Evolutionary conservation across 2,888 invertebrate species (phyloP).

Genomic region (Drosophila flavopinicola): DNA sequence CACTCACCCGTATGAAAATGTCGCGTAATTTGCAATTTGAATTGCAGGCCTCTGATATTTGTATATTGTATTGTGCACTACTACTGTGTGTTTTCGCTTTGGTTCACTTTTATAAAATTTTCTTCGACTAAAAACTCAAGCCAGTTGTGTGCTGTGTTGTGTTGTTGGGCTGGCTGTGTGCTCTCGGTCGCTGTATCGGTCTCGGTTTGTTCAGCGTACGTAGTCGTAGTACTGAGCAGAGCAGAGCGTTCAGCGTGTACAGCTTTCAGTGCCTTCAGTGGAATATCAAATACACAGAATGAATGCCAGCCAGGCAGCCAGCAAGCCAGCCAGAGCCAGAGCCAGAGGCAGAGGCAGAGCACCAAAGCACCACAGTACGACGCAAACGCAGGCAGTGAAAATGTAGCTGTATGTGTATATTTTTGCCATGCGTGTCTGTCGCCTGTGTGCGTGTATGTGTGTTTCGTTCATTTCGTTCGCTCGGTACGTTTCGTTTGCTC

Average conservation of each 20-base stretch:
- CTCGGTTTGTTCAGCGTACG: slow-evolving; percentile 61
- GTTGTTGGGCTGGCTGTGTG: slow-evolving; percentile 19
- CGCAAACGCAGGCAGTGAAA: slow-evolving; percentile 73
- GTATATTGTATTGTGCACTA: slow-evolving; percentile 55
- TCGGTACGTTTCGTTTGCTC: slow-evolving; percentile 60
- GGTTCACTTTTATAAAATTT: slow-evolving; percentile 81
- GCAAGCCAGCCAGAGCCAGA: slow-evolving; percentile 40
- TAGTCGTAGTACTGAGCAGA: slow-evolving; percentile 32
- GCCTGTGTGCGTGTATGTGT: slow-evolving; percentile 20
- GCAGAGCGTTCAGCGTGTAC: slow-evolving; percentile 48
- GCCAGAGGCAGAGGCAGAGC: slow-evolving; percentile 42
- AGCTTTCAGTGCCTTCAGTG: slow-evolving; percentile 80
- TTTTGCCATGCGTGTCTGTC: slow-evolving; percentile 25
- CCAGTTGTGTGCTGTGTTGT: slow-evolving; percentile 28
- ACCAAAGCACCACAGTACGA: slow-evolving; percentile 63
- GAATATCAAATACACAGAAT: slow-evolving; percentile 81
- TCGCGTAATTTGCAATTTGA: slow-evolving; percentile 74
- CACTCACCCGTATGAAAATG: slow-evolving; percentile 81
- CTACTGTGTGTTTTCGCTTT: slow-evolving; percentile 53
- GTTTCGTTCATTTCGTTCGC: slow-evolving; percentile 57
- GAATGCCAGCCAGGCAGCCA: slow-evolving; percentile 73
- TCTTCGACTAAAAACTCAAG: slow-evolving; percentile 76
- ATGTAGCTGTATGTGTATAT: slow-evolving; percentile 53
- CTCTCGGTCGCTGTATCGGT: slow-evolving; percentile 46
- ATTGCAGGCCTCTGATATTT: slow-evolving; percentile 59